A percentile compares a stretch with the other conserved stretches of the same genome.
Evolutionary conservation across 2,797 vertebrate species (phyloP).

Genomic region (Gymnoscopelus microlampas): DNA sequence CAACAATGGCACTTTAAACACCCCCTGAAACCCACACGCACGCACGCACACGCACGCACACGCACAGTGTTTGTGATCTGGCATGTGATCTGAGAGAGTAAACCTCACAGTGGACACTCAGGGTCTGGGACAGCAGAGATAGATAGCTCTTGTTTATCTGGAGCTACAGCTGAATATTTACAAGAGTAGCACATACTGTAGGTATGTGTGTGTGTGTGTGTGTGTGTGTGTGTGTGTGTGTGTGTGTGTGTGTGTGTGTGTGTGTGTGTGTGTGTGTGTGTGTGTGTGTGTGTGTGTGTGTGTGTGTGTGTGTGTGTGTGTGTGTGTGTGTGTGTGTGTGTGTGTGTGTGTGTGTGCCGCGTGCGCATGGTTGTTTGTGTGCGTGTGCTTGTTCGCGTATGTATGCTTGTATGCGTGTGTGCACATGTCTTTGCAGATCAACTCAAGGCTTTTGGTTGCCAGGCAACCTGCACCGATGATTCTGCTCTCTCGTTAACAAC

Average conservation of each 20-base stretch:
- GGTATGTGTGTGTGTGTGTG: constrained; percentile 32
- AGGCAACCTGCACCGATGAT: constrained; percentile 70
- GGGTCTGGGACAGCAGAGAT: constrained; percentile 49
- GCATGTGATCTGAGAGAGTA: constrained; percentile 67
- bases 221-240: neutral
- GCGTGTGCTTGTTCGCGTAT: neutral
- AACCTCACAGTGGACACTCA: constrained; percentile 67
- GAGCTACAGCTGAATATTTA: constrained; percentile 56
- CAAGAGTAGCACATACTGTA: constrained; percentile 34
- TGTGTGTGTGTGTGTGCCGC: neutral
- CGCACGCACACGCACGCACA: neutral
- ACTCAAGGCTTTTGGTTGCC: constrained; percentile 75
- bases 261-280: constrained; percentile 10
- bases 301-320: neutral
- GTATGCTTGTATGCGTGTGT: neutral
- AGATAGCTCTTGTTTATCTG: constrained; percentile 69
- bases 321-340: constrained; percentile 23
- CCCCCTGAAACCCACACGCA: too few relatives aligned
- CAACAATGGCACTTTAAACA: too few relatives aligned
- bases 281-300: neutral
- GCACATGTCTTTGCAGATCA: constrained; percentile 53
- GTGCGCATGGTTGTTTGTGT: neutral
- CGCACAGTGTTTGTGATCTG: constrained; percentile 61
- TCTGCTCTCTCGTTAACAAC: constrained; percentile 59
- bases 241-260: constrained; percentile 15